phyloP scores from a whole-genome alignment of 2,888 invertebrate species.

The Panzeria rudis region DNA sequence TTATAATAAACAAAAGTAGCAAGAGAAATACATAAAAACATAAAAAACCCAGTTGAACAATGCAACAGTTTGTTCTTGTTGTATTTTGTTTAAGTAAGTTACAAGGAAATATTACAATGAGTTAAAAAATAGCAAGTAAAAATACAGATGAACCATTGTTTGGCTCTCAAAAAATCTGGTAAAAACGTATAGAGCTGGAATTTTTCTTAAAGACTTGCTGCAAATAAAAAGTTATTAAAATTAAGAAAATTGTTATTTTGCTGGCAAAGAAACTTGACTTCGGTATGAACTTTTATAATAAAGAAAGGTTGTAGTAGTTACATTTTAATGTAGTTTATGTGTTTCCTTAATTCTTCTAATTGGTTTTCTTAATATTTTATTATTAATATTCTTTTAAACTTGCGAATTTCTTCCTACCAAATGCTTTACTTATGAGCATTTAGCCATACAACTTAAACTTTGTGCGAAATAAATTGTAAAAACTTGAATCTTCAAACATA shows the following conservation, averaged over 20 bases:
- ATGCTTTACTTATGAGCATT: neutral
- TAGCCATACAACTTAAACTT: neutral
- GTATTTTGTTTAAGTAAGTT: slow-evolving; percentile 17
- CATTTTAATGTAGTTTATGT: no score
- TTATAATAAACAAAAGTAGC: slow-evolving; percentile 28
- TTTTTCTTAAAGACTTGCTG: neutral
- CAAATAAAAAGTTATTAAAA: neutral
- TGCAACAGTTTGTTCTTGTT: slow-evolving; percentile 65
- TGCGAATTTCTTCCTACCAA: no score
- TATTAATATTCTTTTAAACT: no score
- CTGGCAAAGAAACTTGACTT: neutral
- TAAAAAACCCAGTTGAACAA: slow-evolving; percentile 27
- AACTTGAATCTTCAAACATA: neutral
- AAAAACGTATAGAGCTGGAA: neutral
- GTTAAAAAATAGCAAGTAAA: slow-evolving; percentile 2
- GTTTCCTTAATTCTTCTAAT: no score
- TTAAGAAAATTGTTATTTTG: neutral
- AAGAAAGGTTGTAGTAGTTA: no score
- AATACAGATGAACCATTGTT: slow-evolving; percentile 1
- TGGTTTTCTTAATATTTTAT: no score
- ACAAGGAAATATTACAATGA: slow-evolving; percentile 26
- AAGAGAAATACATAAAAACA: slow-evolving; percentile 13
- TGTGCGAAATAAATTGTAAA: neutral
- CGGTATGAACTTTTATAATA: neutral
- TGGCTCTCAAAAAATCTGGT: slow-evolving; percentile 5